Conservation (phyloP, 2,888 invertebrate species). For the Leptinotarsa tumamoca region DNA sequence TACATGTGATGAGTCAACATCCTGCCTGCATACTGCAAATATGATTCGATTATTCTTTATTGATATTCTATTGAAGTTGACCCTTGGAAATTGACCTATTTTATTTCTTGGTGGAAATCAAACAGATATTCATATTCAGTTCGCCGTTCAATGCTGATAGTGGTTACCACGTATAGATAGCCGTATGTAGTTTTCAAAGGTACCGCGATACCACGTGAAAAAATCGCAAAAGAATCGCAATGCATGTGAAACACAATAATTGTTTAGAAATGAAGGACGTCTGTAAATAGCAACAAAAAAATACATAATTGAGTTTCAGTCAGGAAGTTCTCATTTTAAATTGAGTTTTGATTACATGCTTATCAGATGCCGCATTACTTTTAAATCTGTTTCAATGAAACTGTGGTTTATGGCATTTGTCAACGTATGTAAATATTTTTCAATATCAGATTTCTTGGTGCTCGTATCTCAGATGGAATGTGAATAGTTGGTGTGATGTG, state of each 20-base stretch:
- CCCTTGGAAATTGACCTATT: conserved; percentile 25
- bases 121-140: conserved; percentile 17
- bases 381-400: conserved; percentile 30
- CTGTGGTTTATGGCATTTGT: conserved; percentile 25
- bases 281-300: conserved; percentile 32
- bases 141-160: conserved; percentile 7
- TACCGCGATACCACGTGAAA: conserved; percentile 18
- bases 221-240: conserved; percentile 33
- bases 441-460: conserved; percentile 21
- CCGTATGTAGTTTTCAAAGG: conserved; percentile 27
- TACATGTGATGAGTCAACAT: conserved; percentile 20
- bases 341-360: conserved; percentile 36
- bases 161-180: conserved; percentile 5
- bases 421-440: conserved; percentile 37
- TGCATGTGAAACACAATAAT: conserved; percentile 39
- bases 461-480: neutral
- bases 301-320: conserved; percentile 30
- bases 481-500: conserved; percentile 14
- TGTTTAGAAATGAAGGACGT: conserved; percentile 35
- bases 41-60: conserved; percentile 21
- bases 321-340: conserved; percentile 38
- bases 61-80: conserved; percentile 24
- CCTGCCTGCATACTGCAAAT: conserved; percentile 17
- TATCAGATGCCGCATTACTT: conserved; percentile 32
- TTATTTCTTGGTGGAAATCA: conserved; percentile 9